Base-by-base conservation (phyloP, 2,797 vertebrate species). In the Oreochromis mossambicus region DNA sequence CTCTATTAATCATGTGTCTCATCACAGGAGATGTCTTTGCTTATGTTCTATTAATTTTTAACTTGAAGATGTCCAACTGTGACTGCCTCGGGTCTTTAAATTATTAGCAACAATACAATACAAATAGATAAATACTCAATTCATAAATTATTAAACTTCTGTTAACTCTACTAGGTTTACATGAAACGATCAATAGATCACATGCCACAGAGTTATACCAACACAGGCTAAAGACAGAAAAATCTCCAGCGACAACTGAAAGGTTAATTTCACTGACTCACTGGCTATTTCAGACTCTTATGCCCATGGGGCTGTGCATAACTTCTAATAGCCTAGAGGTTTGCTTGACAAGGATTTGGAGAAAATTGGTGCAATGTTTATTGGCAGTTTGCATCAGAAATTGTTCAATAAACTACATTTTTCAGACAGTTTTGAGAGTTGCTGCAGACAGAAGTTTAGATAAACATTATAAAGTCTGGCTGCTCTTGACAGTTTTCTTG, bases 311-410 rank as follows among this genome's bases (percentile, higher is more conserved):
- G 63, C n/a, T 68, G n/a, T 15, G 63, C 63, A 70, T 26, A 70
- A 43, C 38, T 24, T 43, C 38, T 68, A 15, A 68, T 43, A 68
- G 63, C 38, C 63, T 43, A 41, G 38, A 43, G 63, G 21, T 43
- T 70, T 70, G 63, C 63, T 70, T 41, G 21, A 70, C 21, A 21
- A 43, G 63, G 13, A 70, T 70, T 70, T 43, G 38, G 63, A 43
- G 21, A 38, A 26, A 70, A 43, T 24, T 43, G 17, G 63, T 70
- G 63, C 38, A 26, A 6, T 46, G 38, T 70, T 43, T 70, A 70
- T 70, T 70, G 66, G 8, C 38, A 26, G 21, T 70, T 43, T 70
- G 38, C 21, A 68, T 68, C 63, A 15, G 13, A 43, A 68, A 43
- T 13, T 43, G 9, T 68, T 43, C 63, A 68, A 68, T 24, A 13